Evolutionary conservation across 2,888 invertebrate genomes (phyloP), one percentile per base, ranked within the genome.

Genomic region (Aleiodes leptofemur): DNA sequence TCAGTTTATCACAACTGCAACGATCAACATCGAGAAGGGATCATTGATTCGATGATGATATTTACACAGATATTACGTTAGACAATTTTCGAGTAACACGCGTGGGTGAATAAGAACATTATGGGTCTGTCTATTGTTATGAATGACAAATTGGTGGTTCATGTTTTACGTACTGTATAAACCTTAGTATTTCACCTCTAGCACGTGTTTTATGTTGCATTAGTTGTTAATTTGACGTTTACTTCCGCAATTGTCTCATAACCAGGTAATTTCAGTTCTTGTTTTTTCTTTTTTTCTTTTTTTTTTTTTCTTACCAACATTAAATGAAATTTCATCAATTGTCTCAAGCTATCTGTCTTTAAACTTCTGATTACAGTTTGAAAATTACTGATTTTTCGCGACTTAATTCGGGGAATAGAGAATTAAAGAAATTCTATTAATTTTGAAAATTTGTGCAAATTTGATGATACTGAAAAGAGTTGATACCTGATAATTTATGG

Each of bases 101-200:
- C 64, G 64, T 64, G 64, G 48, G 64, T 64, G 64, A 43, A 43
- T 64, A 48, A 16, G 64, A 48, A 43, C 48, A 64, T 64, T 64
- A 64, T 38, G 43, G 64, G 64, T 64, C 48, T 64, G 43, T 48
- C 43, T 43, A 23, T 16, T 64, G 48, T 64, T 64, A 64, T 48
- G 64, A 64, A 64, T 64, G 64, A 64, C 48, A 64, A 48, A 64
- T 64, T 64, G 43, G 48, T 64, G 64, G 64, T 43, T 64, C 64
- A 48, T 11, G 64, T 48, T 64, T 11, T 43, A 13, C 56, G 43
- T n/a, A 14, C 13, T 9, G 9, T 43, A 43, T 43, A 43, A 59
- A 59, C 11, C 64, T 16, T 64, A 48, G 43, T 43, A 43, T 64
- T 59, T 59, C 59, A 59, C n/a, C 34, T 43, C 14, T 9, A 38